Base-by-base conservation (phyloP, 1,140 invertebrate genomes). In the Helicoverpa armigera region DNA sequence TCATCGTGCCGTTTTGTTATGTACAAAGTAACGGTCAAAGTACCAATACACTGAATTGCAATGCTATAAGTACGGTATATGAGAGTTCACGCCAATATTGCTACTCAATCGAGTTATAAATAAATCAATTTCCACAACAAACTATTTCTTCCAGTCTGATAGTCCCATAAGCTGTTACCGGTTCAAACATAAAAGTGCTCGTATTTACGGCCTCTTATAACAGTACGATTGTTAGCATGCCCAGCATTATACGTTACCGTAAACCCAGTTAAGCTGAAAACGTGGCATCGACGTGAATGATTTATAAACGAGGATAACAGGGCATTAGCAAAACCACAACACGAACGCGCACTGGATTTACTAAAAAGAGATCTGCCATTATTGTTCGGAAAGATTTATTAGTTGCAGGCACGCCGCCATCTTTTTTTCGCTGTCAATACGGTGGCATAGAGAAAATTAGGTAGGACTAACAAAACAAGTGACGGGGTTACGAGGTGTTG, bases 361-460 rank as follows among this genome's bases (percentile, higher is more conserved):
- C 85, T 89, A 90, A 93, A 93, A 93, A 92, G 85, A 91, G 86
- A 88, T 88, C 85, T 83, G 84, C 85, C 85, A 88, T 92, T 91
- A 90, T 89, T 91, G 83, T 80, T 81, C 54, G 81, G 78, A 81
- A 85, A 88, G 89, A 92, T 91, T 91, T 91, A 91, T 92, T 89
- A 86, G 85, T 83, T 83, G 78, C 79, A 86, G 83, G 63, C 63
- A 67, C 63, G 23, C 13, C 54, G 54, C 78, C 43, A 72, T 63
- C n/a, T 61, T 72, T 67, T 67, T 67, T 67, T 50, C 16, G 23
- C 63, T 67, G 63, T 50, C 63, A 67, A 67, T 67, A 67, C 43
- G 63, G 63, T 16, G 43, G 63, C 35, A 18, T 67, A 67, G 3
- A 18, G n/a, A 67, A 67, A 67, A 67, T 67, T 67, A 67, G 63